Base-by-base conservation (phyloP, 2,888 invertebrate species). In the Eubasilissa splendida region DNA sequence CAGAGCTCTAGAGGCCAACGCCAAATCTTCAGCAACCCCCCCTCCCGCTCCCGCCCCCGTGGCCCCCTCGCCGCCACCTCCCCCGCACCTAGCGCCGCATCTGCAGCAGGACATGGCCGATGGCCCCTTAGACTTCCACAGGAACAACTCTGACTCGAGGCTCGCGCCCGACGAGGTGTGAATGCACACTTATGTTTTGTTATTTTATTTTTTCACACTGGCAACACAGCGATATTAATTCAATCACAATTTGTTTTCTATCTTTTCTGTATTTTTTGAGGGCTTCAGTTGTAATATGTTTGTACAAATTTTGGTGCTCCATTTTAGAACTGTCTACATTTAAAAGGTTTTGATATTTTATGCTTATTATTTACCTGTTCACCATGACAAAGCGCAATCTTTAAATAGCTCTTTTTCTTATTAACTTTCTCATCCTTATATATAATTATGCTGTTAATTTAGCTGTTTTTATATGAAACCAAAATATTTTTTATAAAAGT, bases 1-100 rank as follows among this genome's bases (percentile, higher is more conserved):
- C 87, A 91, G 95, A 58, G 94, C 95, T 4, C 89, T 96, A 10
- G 96, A 96, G 87, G 94, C 94, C 14, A 85, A 87, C 0, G 89
- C 86, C 56, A 89, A 89, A 86, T 86, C 87, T 5, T 76, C 54
- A 54, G 79, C 63, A 84, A 83, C 33, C 85, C 85, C 50, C 84
- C 88, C 87, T 52, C 88, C 88, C 82, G 87, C 87, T 4, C 87
- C 87, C n/a, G 87, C 88, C 7, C 87, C 88, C 31, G 88, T 88
- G 83, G 88, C 87, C 68, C 86, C 88, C 63, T 86, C 88, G 80
- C 87, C 88, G 56, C 84, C 86, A 10, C 77, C 85, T 85, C 42
- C 84, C 87, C 87, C 52, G 88, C 88, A 82, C 87, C 87, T 4
- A 86, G 87, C n/a, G 87, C 14, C 88, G 88, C 42, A 42, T 42